Base-by-base conservation (phyloP, 2,113 vertebrate genomes). In the Protomyctophum bolini region DNA sequence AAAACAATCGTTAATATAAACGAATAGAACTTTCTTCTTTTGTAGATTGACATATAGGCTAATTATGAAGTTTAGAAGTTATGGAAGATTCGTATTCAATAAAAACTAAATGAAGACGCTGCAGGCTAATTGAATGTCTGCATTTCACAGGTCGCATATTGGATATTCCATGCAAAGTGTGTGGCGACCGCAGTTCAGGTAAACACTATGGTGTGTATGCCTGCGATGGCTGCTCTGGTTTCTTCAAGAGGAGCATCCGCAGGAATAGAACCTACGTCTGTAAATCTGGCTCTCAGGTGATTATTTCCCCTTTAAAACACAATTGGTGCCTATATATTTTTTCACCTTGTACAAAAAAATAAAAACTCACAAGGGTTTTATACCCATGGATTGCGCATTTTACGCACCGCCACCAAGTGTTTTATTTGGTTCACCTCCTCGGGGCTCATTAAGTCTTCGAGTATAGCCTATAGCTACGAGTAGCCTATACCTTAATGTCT, bases 151-250 rank as follows among this genome's bases (percentile, higher is more conserved):
- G 98, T 94, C 97, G 98, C 62, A 98, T 99, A 89, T 92, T 99
- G 92, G 98, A 99, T 79, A 99, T 98, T 83, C 98, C 98, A 10
- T 99, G 98, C 86, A 98, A 98, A 94, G 98, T 99, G 82, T 99
- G 98, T 59, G 98, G 98, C 0, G 98, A 98, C 86, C 94, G 98
- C 75, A 99, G 97, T 88, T 98, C 97, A 0, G 98, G 98, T 46
- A 99, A 98, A 65, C 98, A 99, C 87, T 99, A 99, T 9, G 98
- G 98, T 10, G 98, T 99, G 68, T 99, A 99, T 68, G 98, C 98
- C 65, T 99, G 98, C 63, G 98, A 99, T 66, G 98, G 98, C 61
- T 99, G 98, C 85, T 99, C 98, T 0, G 98, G 98, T 15, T 99
- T 99, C 92, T 99, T 99, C 93, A 99, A 99, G 86, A 91, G 98